Conservation (phyloP, 2,113 vertebrate species). For the Phasianus colchicus region DNA sequence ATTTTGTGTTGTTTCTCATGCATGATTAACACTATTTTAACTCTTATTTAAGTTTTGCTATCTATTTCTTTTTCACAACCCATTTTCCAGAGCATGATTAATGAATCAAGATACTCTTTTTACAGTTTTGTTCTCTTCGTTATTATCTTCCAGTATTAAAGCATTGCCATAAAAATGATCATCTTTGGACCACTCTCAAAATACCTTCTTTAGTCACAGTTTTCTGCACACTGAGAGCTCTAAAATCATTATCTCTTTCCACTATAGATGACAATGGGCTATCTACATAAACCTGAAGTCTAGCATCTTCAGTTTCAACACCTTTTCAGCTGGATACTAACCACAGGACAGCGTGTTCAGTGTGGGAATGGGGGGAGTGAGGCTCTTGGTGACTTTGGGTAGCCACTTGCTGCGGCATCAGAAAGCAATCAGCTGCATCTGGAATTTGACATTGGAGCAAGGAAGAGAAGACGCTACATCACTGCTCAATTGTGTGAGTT, state of each 20-base stretch:
- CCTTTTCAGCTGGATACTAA: not conserved
- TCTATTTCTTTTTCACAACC: not conserved
- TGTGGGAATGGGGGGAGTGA: not conserved
- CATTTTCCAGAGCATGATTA: not conserved
- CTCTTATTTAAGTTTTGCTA: not conserved
- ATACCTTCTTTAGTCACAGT: not conserved
- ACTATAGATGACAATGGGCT: not conserved
- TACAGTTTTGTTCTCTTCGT: not conserved
- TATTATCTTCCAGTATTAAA: not conserved
- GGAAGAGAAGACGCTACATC: not conserved
- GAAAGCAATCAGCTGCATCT: not conserved
- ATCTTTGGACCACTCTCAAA: not conserved
- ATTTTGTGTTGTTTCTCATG: not conserved
- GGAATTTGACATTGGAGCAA: not conserved
- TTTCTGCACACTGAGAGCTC: not conserved
- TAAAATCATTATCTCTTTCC: not conserved
- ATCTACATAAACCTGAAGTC: not conserved
- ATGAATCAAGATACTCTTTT: not conserved
- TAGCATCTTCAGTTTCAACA: not conserved
- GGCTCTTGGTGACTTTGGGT: not conserved
- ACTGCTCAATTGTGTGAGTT: accelerated
- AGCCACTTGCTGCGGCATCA: not conserved
- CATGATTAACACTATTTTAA: not conserved
- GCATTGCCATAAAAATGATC: not conserved
- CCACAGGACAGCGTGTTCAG: not conserved